Conservation (phyloP, 2,888 invertebrate species). For the Cheilosia grossa region DNA sequence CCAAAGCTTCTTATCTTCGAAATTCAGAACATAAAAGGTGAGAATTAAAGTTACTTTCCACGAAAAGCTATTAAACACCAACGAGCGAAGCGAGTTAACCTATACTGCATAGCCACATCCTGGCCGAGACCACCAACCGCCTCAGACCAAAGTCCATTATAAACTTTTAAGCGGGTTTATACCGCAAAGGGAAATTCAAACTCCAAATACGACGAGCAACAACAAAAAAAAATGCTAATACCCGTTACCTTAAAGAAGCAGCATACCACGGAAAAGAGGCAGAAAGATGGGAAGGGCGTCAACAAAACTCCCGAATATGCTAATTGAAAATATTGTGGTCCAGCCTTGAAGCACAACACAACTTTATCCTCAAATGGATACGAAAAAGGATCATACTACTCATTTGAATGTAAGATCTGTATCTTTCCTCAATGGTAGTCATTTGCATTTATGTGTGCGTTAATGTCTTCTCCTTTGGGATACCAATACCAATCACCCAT, state of each 20-base stretch:
- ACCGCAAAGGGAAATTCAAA: conserved; percentile 10
- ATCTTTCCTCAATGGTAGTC: conserved; percentile 1
- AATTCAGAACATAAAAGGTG: conserved; percentile 54
- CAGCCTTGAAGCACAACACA: conserved; percentile 24
- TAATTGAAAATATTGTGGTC: conserved; percentile 61
- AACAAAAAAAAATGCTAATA: conserved; percentile 31
- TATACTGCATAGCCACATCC: conserved; percentile 10
- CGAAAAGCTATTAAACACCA: conserved; percentile 30
- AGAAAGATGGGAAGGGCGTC: background rate
- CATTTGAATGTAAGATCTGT: conserved; percentile 7
- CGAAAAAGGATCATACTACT: conserved; percentile 18
- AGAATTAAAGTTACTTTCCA: conserved; percentile 52
- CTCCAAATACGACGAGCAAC: background rate
- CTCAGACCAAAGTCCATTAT: conserved; percentile 34
- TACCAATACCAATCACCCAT: too few relatives aligned
- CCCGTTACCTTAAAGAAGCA: conserved; percentile 11
- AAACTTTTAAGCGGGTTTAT: conserved; percentile 34
- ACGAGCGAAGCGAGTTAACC: conserved; percentile 15
- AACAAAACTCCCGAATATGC: conserved; percentile 38
- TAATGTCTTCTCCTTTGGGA: background rate
- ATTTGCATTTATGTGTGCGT: conserved; percentile 25
- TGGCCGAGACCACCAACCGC: background rate
- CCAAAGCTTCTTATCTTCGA: conserved; percentile 47
- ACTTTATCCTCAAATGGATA: conserved; percentile 4
- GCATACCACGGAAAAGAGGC: background rate